phyloP scores from a whole-genome alignment of 2,113 vertebrate genomes.

The Myotis davidii region DNA sequence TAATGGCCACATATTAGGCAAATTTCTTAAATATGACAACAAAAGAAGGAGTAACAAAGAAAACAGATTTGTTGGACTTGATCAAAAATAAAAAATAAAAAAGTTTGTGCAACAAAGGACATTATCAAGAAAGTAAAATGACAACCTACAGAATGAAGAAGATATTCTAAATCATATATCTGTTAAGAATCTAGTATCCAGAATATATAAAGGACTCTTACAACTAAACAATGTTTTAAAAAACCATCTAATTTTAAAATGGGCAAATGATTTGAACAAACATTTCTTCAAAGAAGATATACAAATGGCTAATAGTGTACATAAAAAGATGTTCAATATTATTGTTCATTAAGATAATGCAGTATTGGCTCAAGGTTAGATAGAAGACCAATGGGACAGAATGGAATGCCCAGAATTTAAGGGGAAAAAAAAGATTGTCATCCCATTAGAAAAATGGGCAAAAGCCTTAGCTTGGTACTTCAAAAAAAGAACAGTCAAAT shows the following conservation, averaged over 20 bases:
- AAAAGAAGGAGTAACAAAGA: not conserved
- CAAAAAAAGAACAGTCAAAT: not conserved
- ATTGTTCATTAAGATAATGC: not conserved
- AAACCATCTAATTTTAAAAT: not conserved
- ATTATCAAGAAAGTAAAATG: conserved; percentile 24
- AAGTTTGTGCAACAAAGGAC: not conserved
- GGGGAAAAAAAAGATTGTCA: not conserved
- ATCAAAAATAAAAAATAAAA: not conserved
- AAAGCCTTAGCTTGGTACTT: not conserved
- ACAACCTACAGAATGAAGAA: not conserved
- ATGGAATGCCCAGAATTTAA: not conserved
- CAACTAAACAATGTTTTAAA: not conserved
- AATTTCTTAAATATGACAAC: not conserved
- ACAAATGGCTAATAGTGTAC: not conserved
- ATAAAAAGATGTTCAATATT: not conserved
- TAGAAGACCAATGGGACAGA: not conserved
- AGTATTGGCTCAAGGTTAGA: not conserved
- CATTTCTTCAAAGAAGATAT: not conserved
- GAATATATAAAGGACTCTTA: not conserved
- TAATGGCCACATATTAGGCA: not conserved
- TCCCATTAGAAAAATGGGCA: not conserved
- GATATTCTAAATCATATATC: not conserved
- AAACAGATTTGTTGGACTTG: not conserved
- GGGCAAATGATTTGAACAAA: not conserved
- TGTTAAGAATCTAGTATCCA: not conserved